phyloP scores from a whole-genome alignment of 1,140 invertebrate species.

The Hestina assimilis region DNA sequence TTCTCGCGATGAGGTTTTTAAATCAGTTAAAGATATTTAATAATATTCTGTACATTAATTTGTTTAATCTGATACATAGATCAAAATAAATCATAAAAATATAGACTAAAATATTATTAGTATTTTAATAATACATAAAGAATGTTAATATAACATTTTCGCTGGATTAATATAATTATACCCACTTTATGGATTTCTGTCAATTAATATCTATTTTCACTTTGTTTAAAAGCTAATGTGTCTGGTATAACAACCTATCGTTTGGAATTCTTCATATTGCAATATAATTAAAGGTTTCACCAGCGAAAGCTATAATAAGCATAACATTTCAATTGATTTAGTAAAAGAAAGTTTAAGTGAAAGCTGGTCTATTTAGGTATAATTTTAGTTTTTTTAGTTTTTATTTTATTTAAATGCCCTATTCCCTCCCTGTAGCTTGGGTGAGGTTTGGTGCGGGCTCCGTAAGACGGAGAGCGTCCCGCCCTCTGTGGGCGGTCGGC shows the following conservation, averaged over 20 bases:
- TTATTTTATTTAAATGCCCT: slow-evolving; percentile 57
- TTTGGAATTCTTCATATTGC: background rate
- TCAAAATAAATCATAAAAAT: too few relatives aligned
- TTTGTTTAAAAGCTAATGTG: background rate
- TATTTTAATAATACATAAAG: too few relatives aligned
- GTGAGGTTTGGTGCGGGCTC: slow-evolving; percentile 57
- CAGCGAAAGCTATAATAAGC: background rate
- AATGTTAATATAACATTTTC: background rate
- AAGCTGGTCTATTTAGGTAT: slow-evolving; percentile 53
- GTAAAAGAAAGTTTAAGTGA: too few relatives aligned
- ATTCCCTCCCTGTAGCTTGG: slow-evolving; percentile 56
- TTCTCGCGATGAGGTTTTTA: background rate
- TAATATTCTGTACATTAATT: too few relatives aligned
- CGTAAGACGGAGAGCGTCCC: slow-evolving; percentile 68
- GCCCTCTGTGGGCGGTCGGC: slow-evolving; percentile 60
- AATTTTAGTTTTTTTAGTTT: slow-evolving; percentile 43
- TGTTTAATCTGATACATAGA: too few relatives aligned
- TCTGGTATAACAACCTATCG: background rate
- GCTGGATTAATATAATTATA: too few relatives aligned
- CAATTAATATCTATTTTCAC: too few relatives aligned
- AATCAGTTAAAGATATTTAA: background rate
- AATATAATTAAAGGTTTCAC: background rate
- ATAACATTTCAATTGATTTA: background rate
- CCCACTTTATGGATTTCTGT: too few relatives aligned
- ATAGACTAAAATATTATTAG: too few relatives aligned